Conservation (phyloP, 2,888 invertebrate species). For the Cheiracanthium punctorium region DNA sequence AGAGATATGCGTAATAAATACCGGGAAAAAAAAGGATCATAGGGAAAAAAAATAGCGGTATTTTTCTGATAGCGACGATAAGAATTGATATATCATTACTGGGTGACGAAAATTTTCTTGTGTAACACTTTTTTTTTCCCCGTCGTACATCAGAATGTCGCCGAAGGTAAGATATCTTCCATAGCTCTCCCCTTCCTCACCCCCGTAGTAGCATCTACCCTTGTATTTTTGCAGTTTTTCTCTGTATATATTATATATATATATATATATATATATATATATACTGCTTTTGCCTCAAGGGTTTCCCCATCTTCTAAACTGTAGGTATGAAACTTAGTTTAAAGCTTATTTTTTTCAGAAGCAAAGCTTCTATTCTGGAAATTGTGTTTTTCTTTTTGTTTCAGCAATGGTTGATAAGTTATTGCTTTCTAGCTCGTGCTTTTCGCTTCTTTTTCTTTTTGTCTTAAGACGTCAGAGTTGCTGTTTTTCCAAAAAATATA, state of each 20-base stretch:
- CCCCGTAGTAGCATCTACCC: background rate
- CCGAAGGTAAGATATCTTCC: conserved; percentile 35
- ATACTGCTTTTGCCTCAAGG: conserved; percentile 32
- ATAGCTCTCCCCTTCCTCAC: background rate
- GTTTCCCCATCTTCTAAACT: conserved; percentile 25
- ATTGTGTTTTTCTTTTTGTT: conserved; percentile 25
- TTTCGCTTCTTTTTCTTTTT: background rate
- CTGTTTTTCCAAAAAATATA: too few relatives aligned
- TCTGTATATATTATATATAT: background rate
- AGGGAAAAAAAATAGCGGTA: conserved; percentile 14
- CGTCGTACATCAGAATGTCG: conserved; percentile 64
- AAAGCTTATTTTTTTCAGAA: background rate
- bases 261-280: too few relatives aligned
- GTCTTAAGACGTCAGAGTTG: background rate
- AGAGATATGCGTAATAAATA: conserved; percentile 47
- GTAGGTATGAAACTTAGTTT: conserved; percentile 5
- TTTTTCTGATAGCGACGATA: conserved; percentile 47
- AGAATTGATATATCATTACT: conserved; percentile 62
- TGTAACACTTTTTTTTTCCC: conserved; percentile 20
- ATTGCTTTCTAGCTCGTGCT: conserved; percentile 38
- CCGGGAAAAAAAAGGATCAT: conserved; percentile 38
- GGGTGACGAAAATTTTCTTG: conserved; percentile 50
- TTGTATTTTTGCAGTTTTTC: conserved; percentile 51
- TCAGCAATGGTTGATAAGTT: conserved; percentile 48
- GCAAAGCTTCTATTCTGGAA: conserved; percentile 6